Evolutionary conservation across 2,113 vertebrate species (phyloP).

Genomic region (Bombycilla garrulus): DNA sequence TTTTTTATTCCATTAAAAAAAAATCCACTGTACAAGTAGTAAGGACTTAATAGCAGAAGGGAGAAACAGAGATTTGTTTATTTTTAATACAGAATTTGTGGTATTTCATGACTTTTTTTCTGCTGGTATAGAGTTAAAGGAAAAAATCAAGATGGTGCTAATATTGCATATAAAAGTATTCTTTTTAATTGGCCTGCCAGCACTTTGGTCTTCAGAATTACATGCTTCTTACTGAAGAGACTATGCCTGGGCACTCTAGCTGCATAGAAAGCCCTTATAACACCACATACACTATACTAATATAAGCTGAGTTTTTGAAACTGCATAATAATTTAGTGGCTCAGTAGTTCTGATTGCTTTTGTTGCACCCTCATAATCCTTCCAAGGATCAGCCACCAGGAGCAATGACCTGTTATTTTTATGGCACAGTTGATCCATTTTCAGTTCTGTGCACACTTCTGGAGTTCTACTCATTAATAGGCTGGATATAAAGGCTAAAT

Average conservation of each 20-base stretch:
- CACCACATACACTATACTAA: background rate
- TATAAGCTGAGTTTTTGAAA: background rate
- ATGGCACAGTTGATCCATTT: background rate
- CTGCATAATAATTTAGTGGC: background rate
- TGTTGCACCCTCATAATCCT: background rate
- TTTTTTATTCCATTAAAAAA: background rate
- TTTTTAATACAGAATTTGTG: background rate
- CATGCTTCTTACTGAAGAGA: background rate
- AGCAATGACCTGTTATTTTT: background rate
- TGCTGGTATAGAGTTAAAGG: background rate
- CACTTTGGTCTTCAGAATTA: background rate
- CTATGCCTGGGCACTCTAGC: too few species aligned
- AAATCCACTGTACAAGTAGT: background rate
- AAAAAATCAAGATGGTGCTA: background rate
- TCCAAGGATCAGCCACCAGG: background rate
- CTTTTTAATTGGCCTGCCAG: background rate
- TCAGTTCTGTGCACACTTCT: background rate
- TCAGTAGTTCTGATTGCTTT: background rate
- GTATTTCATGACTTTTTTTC: background rate
- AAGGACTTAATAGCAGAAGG: background rate
- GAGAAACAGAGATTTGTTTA: background rate
- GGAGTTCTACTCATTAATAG: background rate
- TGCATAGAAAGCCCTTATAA: background rate
- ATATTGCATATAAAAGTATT: background rate
- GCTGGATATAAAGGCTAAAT: background rate